phyloP scores from a whole-genome alignment of 2,113 vertebrate species.

The Seriola dumerili region DNA sequence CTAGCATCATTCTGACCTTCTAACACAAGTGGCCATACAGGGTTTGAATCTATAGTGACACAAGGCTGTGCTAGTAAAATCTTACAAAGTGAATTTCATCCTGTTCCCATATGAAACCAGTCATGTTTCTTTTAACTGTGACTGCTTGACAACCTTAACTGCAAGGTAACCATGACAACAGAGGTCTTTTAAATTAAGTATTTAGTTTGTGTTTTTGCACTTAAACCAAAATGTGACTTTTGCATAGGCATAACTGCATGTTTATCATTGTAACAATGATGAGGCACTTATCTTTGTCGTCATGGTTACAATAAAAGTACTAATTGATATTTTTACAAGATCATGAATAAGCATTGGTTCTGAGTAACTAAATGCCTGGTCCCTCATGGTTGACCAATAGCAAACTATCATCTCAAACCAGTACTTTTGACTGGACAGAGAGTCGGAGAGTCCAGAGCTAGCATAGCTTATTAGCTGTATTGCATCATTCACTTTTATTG shows the following conservation, averaged over 20 bases:
- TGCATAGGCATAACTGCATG: too few relatives aligned
- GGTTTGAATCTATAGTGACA: slow-evolving; percentile 21
- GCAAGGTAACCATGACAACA: neutral
- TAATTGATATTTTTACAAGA: neutral
- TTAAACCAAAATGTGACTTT: too few relatives aligned
- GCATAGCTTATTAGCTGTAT: neutral
- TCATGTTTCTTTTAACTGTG: too few relatives aligned
- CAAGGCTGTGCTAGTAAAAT: slow-evolving; percentile 33
- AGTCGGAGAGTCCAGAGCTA: neutral
- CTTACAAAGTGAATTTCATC: slow-evolving; percentile 15
- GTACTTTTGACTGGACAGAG: neutral
- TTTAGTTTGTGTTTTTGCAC: too few relatives aligned
- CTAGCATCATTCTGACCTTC: neutral
- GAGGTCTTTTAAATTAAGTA: neutral
- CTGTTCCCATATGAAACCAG: neutral
- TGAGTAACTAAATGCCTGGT: neutral
- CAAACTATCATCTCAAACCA: too few relatives aligned
- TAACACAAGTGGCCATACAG: neutral
- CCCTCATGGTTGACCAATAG: too few relatives aligned
- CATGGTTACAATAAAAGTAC: too few relatives aligned
- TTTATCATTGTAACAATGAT: too few relatives aligned
- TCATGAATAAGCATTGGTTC: neutral
- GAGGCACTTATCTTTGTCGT: too few relatives aligned
- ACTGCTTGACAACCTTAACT: too few relatives aligned
- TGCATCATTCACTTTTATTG: neutral